A percentile compares a stretch with the other conserved stretches of the same genome.
These are phyloP conservation scores for Gouania willdenowi DNA, from an alignment of 2,797 vertebrate species.

Conservation along the genomic window DNA sequence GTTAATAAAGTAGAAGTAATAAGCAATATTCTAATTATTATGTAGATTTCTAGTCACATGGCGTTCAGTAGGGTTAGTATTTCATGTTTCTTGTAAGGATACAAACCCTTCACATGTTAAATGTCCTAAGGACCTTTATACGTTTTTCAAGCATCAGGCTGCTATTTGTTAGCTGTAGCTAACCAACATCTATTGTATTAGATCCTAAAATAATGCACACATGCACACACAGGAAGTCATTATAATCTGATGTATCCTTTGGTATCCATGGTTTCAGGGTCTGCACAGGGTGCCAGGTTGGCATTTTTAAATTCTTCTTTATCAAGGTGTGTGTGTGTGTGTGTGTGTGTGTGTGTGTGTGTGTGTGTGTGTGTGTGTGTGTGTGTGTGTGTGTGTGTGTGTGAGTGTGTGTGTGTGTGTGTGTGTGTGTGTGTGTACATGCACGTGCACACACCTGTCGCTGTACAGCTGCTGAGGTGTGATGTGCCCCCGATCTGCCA, in stretches of 20 bases:
- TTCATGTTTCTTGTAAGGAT: too few species aligned
- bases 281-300: conserved; percentile 39
- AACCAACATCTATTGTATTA: too few species aligned
- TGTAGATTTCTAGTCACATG: too few species aligned
- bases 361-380: neutral
- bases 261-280: conserved; percentile 61
- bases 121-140: too few species aligned
- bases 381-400: neutral
- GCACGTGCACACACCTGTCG: conserved; percentile 32
- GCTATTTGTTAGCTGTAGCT: too few species aligned
- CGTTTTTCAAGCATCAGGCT: too few species aligned
- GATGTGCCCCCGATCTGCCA: conserved; percentile 46
- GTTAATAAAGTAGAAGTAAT: too few species aligned
- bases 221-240: conserved; percentile 13
- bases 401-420: neutral
- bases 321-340: conserved; percentile 19
- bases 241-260: conserved; percentile 31
- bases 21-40: too few species aligned
- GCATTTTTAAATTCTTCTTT: conserved; percentile 67
- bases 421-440: rapidly evolving
- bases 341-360: neutral
- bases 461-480: conserved; percentile 53
- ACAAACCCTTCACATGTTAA: too few species aligned
- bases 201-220: too few species aligned
- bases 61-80: too few species aligned